Percentiles rank a stretch among this genome's conserved stretches.
Evolutionary conservation across 1,140 invertebrate species (phyloP).

Genomic region (Orchesella cincta): DNA sequence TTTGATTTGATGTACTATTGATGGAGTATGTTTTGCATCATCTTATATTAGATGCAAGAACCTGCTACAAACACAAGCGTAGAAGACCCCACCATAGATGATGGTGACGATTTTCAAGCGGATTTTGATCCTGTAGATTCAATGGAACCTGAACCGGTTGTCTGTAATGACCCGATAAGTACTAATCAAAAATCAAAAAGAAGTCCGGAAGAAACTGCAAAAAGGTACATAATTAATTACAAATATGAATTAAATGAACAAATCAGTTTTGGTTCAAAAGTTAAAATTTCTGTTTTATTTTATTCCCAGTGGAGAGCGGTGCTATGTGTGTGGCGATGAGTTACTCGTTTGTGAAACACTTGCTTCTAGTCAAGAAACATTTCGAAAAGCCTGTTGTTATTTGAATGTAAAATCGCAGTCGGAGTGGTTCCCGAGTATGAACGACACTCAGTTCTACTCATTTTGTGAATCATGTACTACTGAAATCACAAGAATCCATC

Average conservation of each 20-base stretch:
- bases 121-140: background rate
- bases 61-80: too few relatives aligned
- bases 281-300: background rate
- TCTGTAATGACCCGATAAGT: background rate
- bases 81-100: too few relatives aligned
- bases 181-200: background rate
- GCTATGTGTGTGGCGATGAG: slow-evolving; percentile 6
- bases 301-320: background rate
- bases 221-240: background rate
- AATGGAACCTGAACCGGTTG: background rate
- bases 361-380: background rate
- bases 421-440: background rate
- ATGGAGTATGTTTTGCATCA: too few relatives aligned
- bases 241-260: background rate
- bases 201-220: background rate
- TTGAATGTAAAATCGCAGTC: background rate
- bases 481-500: background rate
- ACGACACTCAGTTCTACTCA: slow-evolving; percentile 1
- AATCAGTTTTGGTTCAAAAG: background rate
- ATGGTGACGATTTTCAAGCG: background rate
- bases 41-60: too few relatives aligned
- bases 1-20: too few relatives aligned
- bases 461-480: slow-evolving; percentile 13
- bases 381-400: slow-evolving; percentile 10
- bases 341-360: background rate